phyloP scores from a whole-genome alignment of 35 echinoderm and acorn worm genomes.

The Amphiura filiformis region DNA sequence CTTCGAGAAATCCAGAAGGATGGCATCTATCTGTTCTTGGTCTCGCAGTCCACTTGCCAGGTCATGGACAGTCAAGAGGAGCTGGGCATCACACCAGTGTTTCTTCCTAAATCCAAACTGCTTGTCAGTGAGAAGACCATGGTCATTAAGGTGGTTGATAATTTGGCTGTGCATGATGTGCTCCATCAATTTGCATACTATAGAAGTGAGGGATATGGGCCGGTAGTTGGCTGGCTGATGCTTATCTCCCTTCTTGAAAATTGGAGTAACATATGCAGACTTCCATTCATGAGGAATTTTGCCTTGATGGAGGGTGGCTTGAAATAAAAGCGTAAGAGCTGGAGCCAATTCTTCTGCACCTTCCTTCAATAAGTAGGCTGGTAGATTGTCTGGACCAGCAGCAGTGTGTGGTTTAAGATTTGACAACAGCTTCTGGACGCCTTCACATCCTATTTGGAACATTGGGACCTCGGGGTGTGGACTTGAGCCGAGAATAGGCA shows the following conservation, averaged over 20 bases:
- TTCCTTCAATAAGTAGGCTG: background rate
- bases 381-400: background rate
- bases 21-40: too few relatives aligned
- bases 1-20: too few relatives aligned
- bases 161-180: constrained; percentile 30
- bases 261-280: background rate
- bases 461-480: background rate
- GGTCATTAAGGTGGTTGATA: constrained; percentile 13
- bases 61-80: too few relatives aligned
- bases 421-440: background rate
- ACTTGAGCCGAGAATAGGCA: background rate
- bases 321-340: background rate
- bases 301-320: background rate
- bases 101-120: constrained; percentile 37
- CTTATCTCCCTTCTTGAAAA: too few relatives aligned
- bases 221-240: constrained; percentile 21
- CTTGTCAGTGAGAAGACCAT: background rate
- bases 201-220: too few relatives aligned
- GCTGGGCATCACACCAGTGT: too few relatives aligned
- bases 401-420: background rate
- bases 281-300: constrained; percentile 25
- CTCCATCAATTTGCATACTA: background rate
- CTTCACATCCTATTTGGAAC: background rate
- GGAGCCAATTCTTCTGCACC: too few relatives aligned
- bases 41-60: background rate